These are phyloP conservation scores for Darwinula stevensoni DNA, from an alignment of 2,888 invertebrate genomes.

Conservation along the genomic window DNA sequence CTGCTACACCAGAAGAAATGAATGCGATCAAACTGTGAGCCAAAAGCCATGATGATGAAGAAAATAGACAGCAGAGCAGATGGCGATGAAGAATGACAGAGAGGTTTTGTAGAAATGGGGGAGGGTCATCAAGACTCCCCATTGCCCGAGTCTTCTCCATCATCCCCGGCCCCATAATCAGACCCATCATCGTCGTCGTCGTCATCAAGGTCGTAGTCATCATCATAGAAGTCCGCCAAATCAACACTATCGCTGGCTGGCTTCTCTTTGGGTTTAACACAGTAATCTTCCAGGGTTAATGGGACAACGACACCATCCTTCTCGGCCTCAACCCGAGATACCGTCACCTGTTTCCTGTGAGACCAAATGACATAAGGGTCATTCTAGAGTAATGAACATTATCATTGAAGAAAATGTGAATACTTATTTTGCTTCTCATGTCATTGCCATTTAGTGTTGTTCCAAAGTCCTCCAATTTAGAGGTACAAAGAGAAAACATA, in stretches of 20 bases:
- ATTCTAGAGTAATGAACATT: conserved; percentile 1
- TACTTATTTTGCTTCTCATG: too few species aligned
- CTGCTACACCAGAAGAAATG: too few species aligned
- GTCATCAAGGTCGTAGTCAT: conserved; percentile 56
- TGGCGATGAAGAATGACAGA: too few species aligned
- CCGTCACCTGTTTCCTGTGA: conserved; percentile 76
- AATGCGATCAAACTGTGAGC: too few species aligned
- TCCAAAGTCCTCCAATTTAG: neutral
- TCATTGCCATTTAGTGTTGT: too few species aligned
- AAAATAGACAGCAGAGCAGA: too few species aligned
- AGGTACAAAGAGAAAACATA: too few species aligned
- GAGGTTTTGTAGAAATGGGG: too few species aligned
- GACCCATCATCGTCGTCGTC: conserved; percentile 21
- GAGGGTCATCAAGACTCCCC: conserved; percentile 65
- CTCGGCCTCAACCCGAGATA: conserved; percentile 77
- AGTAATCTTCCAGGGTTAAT: conserved; percentile 88
- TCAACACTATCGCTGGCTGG: conserved; percentile 53
- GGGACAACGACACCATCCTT: conserved; percentile 91
- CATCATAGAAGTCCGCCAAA: conserved; percentile 86
- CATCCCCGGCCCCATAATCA: conserved; percentile 35
- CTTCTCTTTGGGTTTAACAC: conserved; percentile 60
- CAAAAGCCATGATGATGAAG: too few species aligned
- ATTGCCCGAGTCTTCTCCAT: conserved; percentile 67
- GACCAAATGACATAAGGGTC: conserved; percentile 6
- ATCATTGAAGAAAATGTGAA: too few species aligned